phyloP scores from a whole-genome alignment of 37 sponge, comb jelly and placozoan species.

The Halichondria panicea region DNA sequence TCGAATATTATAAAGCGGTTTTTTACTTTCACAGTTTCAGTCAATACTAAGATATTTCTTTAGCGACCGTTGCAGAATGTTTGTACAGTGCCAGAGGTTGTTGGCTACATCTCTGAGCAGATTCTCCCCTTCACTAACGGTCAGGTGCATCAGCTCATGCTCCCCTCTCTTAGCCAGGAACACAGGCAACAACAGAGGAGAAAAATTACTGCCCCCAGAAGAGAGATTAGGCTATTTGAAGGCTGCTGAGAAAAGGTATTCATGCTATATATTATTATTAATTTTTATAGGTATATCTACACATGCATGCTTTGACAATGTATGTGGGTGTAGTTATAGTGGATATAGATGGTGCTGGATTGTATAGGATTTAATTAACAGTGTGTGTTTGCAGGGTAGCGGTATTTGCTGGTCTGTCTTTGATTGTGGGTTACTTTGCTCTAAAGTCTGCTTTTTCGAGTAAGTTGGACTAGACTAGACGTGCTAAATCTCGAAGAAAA shows the following conservation, averaged over 20 bases:
- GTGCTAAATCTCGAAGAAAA: no score
- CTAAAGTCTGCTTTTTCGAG: conserved; percentile 59
- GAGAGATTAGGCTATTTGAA: conserved; percentile 22
- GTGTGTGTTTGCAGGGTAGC: conserved; percentile 73
- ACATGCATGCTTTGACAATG: no score
- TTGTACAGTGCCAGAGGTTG: no score
- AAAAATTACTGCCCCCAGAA: neutral
- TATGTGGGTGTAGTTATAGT: neutral
- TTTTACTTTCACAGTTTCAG: no score
- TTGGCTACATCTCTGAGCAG: no score
- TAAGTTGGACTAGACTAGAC: no score
- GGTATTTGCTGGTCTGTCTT: conserved; percentile 62
- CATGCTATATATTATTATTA: no score
- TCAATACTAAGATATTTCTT: no score
- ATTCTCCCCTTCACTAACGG: no score
- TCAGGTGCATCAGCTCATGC: neutral
- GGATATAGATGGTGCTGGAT: neutral
- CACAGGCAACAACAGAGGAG: neutral
- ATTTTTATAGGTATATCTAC: no score
- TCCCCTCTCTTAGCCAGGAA: neutral
- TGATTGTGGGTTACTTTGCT: conserved; percentile 65
- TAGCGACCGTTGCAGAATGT: no score
- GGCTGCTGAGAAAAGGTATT: conserved; percentile 37
- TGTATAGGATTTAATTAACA: neutral
- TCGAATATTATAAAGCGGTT: no score